Conservation (phyloP, 2,888 invertebrate species). For the Caenorhabditis angaria region DNA sequence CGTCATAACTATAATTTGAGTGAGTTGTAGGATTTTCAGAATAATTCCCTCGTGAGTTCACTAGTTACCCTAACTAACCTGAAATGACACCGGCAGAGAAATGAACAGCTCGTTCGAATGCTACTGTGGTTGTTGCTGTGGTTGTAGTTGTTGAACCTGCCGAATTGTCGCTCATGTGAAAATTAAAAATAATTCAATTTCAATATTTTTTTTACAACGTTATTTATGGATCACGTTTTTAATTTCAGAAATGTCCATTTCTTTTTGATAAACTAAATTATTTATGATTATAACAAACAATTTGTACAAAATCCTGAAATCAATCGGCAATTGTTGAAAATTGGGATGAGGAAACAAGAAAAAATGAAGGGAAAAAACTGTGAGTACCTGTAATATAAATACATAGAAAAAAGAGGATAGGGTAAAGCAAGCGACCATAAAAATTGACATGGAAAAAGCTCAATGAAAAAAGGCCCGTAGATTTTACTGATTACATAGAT, state of each 20-base stretch:
- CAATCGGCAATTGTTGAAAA: neutral
- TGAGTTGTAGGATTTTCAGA: too few relatives aligned
- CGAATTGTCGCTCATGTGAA: neutral
- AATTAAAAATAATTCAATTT: neutral
- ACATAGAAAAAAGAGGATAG: neutral
- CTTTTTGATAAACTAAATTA: neutral
- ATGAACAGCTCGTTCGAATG: conserved; percentile 11
- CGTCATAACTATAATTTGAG: too few relatives aligned
- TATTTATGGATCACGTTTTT: too few relatives aligned
- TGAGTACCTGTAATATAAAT: neutral
- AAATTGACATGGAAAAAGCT: conserved; percentile 50
- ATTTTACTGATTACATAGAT: too few relatives aligned
- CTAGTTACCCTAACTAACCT: neutral
- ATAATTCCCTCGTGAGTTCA: too few relatives aligned
- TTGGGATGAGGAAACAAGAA: too few relatives aligned
- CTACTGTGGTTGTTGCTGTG: too few relatives aligned
- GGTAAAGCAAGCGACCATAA: neutral
- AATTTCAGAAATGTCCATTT: too few relatives aligned
- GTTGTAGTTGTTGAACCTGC: neutral
- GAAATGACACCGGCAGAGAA: conserved; percentile 16
- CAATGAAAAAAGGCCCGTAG: too few relatives aligned
- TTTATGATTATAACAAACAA: neutral
- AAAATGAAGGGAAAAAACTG: neutral
- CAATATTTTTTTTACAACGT: too few relatives aligned
- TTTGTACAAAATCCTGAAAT: conserved; percentile 2